phyloP scores from a whole-genome alignment of 2,113 vertebrate species.

The Hippocampus comes region DNA sequence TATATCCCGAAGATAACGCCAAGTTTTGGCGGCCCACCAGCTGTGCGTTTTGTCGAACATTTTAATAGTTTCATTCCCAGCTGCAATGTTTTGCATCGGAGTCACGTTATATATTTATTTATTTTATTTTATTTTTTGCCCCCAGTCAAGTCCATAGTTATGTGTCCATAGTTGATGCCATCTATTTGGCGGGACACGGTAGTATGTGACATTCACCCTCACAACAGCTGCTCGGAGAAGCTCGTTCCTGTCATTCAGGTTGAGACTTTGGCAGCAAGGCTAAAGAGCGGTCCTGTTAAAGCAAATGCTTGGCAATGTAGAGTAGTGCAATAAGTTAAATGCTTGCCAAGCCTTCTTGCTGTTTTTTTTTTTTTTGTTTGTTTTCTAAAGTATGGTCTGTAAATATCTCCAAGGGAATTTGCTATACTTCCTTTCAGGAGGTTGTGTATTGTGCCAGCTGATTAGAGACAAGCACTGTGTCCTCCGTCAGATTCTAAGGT shows the following conservation, averaged over 20 bases:
- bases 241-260: constrained; percentile 57
- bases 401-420: constrained; percentile 51
- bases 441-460: background rate
- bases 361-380: constrained; percentile 10
- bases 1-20: too few relatives aligned
- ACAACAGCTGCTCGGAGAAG: constrained; percentile 66
- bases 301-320: constrained; percentile 60
- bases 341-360: constrained; percentile 34
- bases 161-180: constrained; percentile 53
- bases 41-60: too few relatives aligned
- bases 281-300: constrained; percentile 34
- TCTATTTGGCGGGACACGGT: constrained; percentile 64
- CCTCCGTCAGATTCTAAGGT: background rate
- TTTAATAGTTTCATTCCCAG: background rate
- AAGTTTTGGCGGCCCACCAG: too few relatives aligned
- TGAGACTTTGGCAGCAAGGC: constrained; percentile 64
- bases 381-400: constrained; percentile 32
- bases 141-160: constrained; percentile 34
- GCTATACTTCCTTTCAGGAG: constrained; percentile 14
- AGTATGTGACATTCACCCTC: constrained; percentile 67
- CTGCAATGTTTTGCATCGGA: constrained; percentile 2
- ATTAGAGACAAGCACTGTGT: background rate
- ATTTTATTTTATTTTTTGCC: constrained; percentile 18
- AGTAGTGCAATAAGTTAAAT: constrained; percentile 74
- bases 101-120: constrained; percentile 32